These are phyloP conservation scores for Fregetta grallaria DNA, from an alignment of 2,113 vertebrate genomes.

Conservation along the genomic window DNA sequence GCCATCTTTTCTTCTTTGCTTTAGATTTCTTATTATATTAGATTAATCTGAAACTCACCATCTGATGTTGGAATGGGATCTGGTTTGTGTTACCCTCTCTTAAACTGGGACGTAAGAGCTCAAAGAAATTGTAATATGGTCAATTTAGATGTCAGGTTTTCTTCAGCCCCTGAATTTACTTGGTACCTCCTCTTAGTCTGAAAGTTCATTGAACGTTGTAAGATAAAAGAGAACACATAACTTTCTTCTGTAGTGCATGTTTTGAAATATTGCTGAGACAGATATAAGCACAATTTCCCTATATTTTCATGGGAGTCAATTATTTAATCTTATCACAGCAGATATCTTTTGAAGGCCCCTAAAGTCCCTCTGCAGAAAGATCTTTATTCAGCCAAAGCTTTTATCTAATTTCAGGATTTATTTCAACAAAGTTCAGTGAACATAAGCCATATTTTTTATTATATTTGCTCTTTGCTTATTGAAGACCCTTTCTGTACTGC, in stretches of 20 bases:
- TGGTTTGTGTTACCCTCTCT: background rate
- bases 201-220: background rate
- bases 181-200: background rate
- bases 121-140: background rate
- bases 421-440: background rate
- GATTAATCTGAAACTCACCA: background rate
- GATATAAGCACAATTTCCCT: background rate
- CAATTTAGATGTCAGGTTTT: background rate
- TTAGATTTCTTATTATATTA: background rate
- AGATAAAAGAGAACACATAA: background rate
- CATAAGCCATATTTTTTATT: background rate
- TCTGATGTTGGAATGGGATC: background rate
- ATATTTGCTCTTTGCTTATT: background rate
- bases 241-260: background rate
- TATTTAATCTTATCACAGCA: background rate
- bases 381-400: background rate
- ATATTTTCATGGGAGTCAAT: background rate
- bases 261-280: background rate
- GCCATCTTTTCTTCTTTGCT: background rate
- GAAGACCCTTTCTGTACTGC: background rate
- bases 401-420: background rate
- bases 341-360: background rate
- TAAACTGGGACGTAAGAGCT: background rate
- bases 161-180: background rate
- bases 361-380: background rate